Evolutionary conservation across 1,140 invertebrate species (phyloP), one percentile per base, ranked within the genome.

Genomic region (Aphaenogaster rudis): DNA sequence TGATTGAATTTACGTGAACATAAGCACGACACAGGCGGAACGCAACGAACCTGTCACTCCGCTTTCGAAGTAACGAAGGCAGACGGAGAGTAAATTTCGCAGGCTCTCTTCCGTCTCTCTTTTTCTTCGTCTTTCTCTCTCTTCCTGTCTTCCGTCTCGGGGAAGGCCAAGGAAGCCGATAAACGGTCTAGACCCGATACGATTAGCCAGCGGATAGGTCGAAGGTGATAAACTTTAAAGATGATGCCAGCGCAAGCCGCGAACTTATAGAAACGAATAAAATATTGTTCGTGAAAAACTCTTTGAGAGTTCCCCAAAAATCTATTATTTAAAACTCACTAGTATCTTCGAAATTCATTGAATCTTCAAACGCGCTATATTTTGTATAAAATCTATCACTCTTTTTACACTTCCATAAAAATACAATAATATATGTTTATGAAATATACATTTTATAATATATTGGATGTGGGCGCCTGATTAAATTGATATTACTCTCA

Each of bases 141-240:
- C n/a, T 64, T 15, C 5, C 42, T 28, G 17, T 80, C 2, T 57
- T 28, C 11, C n/a, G 39, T 64, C 28, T 39, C 17, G 66, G 79
- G 45, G 45, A 88, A 88, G 86, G 54, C 78, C 61, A 78, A 89
- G 74, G 36, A 87, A 84, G 50, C 64, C 67, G 90, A 91, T 91
- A 91, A 91, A 84, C 67, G 48, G 54, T 90, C 86, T 84, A 88
- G 78, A 77, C 71, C 33, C 82, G 82, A 90, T 88, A 78, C 81
- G 90, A 91, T 91, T 91, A 88, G 39, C 15, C 11, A 6, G 21
- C 54, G 69, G 42, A 86, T 76, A 91, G 84, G 90, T 82, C 78
- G 84, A 85, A 85, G 28, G 64, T 85, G 87, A 86, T 88, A 90
- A 90, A 90, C 87, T 88, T 66, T 76, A 33, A 2, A 74, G 77